These are phyloP conservation scores for Colletes collaris DNA, from an alignment of 2,888 invertebrate species.

Conservation along the genomic window DNA sequence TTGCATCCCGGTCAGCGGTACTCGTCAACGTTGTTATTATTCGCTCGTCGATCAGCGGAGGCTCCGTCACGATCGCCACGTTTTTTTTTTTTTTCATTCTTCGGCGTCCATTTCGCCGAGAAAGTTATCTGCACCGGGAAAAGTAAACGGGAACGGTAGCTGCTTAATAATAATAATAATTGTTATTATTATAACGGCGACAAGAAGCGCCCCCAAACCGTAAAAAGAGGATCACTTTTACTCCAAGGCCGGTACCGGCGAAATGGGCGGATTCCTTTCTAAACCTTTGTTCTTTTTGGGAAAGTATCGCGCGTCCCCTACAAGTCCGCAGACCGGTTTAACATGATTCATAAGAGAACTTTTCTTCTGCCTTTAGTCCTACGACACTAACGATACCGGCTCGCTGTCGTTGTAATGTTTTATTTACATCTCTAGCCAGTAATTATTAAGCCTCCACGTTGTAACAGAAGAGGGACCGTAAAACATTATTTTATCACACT, in stretches of 20 bases:
- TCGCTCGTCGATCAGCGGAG: background rate
- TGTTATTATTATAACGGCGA: conserved; percentile 26
- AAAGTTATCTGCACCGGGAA: conserved; percentile 57
- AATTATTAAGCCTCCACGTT: no score
- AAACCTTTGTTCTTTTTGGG: conserved; percentile 79
- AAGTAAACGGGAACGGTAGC: conserved; percentile 36
- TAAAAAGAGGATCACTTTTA: conserved; percentile 77
- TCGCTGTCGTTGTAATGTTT: background rate
- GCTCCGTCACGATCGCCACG: background rate
- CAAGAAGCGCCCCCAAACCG: conserved; percentile 31
- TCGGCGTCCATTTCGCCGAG: conserved; percentile 27
- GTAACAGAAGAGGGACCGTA: no score
- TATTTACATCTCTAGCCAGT: no score
- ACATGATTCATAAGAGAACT: conserved; percentile 48
- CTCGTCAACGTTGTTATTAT: background rate
- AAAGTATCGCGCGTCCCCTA: conserved; percentile 70
- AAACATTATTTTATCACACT: no score
- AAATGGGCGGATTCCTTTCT: conserved; percentile 75
- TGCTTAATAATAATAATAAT: conserved; percentile 28
- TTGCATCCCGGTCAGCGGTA: background rate
- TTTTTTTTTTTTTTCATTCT: background rate
- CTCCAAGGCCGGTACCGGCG: conserved; percentile 68
- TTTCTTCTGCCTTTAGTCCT: conserved; percentile 41
- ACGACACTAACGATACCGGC: conserved; percentile 17
- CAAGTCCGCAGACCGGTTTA: conserved; percentile 39